Evolutionary conservation across 2,113 vertebrate species (phyloP).

Genomic region (Monopterus albus): DNA sequence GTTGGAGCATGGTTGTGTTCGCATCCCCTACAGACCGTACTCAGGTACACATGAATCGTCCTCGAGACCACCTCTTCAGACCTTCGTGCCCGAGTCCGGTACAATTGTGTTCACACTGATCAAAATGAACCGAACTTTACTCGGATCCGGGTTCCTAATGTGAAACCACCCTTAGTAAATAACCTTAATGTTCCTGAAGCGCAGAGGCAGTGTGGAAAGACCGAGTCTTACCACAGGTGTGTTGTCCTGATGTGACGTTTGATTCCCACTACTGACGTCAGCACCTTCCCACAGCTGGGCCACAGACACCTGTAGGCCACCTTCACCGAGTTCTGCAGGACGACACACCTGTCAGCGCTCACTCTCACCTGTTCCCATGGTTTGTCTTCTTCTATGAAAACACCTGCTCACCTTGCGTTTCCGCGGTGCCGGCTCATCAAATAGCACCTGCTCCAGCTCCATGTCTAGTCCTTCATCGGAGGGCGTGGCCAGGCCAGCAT

Average conservation of each 20-base stretch:
- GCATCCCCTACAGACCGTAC: no score
- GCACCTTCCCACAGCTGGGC: conserved; percentile 90
- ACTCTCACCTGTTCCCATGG: not conserved
- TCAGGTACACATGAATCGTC: no score
- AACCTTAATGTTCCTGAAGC: no score
- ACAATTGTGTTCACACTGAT: no score
- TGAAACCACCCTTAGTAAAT: no score
- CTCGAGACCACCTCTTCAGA: no score
- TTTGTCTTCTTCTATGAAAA: fast-evolving
- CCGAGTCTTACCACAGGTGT: conserved; percentile 91
- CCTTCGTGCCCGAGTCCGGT: no score
- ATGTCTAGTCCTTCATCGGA: conserved; percentile 89
- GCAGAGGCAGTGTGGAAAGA: no score
- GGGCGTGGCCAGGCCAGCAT: conserved; percentile 77
- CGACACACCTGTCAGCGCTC: not conserved
- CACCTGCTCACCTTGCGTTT: conserved; percentile 85
- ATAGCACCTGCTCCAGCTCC: conserved; percentile 85
- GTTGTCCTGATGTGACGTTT: conserved; percentile 90
- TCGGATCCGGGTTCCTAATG: no score
- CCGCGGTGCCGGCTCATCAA: conserved; percentile 88
- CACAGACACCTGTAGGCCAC: conserved; percentile 92
- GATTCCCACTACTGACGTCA: conserved; percentile 92
- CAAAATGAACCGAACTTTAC: no score
- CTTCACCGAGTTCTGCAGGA: conserved; percentile 88
- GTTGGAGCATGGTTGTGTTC: no score